A percentile compares a stretch with the other conserved stretches of the same genome.
Evolutionary conservation across 2,888 invertebrate genomes (phyloP).

Genomic region (Xestia rhomboidea): DNA sequence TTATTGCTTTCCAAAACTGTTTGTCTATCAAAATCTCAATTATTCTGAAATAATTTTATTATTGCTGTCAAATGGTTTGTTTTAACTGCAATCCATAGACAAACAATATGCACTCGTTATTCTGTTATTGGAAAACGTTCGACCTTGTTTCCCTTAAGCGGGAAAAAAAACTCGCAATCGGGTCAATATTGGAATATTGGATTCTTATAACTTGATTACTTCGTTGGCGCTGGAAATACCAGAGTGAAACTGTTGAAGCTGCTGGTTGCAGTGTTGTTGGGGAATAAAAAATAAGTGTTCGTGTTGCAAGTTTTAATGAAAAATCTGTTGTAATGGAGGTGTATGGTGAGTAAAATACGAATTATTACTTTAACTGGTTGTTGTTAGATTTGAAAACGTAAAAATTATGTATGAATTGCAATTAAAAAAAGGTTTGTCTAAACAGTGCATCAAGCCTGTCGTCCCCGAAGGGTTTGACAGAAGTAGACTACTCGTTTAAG

Average conservation of each 20-base stretch:
- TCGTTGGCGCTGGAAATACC: not conserved
- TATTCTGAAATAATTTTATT: not conserved
- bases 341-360: not conserved
- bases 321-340: not conserved
- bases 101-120: constrained; percentile 33
- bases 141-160: constrained; percentile 13
- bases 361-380: not conserved
- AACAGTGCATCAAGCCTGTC: not conserved
- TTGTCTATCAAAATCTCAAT: not conserved
- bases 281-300: not conserved
- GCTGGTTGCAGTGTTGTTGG: not conserved
- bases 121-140: constrained; percentile 40
- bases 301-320: not conserved
- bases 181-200: constrained; percentile 38
- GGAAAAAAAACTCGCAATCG: constrained; percentile 33
- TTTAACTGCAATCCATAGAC: not conserved
- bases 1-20: not conserved
- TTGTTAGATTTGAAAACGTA: not conserved
- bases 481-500: not conserved
- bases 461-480: not conserved
- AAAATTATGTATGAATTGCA: not conserved
- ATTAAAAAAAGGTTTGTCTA: not conserved
- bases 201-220: constrained; percentile 35
- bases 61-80: not conserved
- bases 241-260: not conserved